These are phyloP conservation scores for Piaya cayana DNA, from an alignment of 2,113 vertebrate genomes.

Conservation along the genomic window DNA sequence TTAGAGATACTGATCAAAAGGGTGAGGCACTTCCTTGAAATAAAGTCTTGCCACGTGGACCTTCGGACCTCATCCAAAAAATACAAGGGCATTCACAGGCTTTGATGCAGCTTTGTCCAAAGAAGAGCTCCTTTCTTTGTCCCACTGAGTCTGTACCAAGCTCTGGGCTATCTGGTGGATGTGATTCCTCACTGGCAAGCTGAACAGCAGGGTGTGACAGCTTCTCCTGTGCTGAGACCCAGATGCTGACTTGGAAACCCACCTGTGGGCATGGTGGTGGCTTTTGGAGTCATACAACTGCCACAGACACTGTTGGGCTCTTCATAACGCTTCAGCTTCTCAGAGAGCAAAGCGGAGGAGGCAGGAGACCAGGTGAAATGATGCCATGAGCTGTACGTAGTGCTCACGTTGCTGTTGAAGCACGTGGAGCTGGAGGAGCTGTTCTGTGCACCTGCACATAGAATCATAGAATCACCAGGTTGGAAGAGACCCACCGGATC, in stretches of 20 bases:
- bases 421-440: accelerated
- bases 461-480: too few species aligned
- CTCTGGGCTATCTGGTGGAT: not conserved
- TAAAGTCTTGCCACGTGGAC: not conserved
- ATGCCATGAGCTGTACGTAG: not conserved
- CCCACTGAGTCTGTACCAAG: not conserved
- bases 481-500: too few species aligned
- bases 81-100: not conserved
- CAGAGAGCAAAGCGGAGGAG: not conserved
- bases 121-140: not conserved
- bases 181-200: not conserved
- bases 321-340: not conserved
- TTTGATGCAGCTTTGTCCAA: not conserved
- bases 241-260: not conserved
- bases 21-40: not conserved
- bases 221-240: not conserved
- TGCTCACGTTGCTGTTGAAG: not conserved
- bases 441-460: not conserved
- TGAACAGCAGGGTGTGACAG: not conserved
- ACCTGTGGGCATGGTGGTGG: not conserved
- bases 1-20: not conserved
- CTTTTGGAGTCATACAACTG: not conserved
- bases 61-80: not conserved
- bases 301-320: not conserved
- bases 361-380: not conserved